Evolutionary conservation across 2,888 invertebrate species (phyloP).

Genomic region (Drosophila mercatorum): DNA sequence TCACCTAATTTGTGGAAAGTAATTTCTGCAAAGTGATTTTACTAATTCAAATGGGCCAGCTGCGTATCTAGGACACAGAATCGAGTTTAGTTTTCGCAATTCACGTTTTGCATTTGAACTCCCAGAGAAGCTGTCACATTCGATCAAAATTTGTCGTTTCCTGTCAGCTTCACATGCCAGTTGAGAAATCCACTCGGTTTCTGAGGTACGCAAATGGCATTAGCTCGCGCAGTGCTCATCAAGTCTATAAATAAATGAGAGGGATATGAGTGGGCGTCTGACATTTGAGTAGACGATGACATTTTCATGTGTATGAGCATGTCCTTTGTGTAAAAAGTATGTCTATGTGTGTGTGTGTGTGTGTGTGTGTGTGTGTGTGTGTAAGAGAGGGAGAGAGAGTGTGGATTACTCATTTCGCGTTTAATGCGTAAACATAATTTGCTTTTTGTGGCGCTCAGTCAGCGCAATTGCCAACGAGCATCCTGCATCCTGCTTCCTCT

Average conservation of each 20-base stretch:
- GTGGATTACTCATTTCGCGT: conserved; percentile 49
- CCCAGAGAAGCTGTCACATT: conserved; percentile 11
- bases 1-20: background rate
- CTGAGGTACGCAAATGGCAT: conserved; percentile 55
- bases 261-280: conserved; percentile 24
- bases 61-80: conserved; percentile 4
- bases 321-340: conserved; percentile 14
- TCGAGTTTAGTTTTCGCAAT: conserved; percentile 1
- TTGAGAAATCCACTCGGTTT: conserved; percentile 35
- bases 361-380: background rate
- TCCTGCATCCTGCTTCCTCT: conserved; percentile 9
- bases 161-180: conserved; percentile 37
- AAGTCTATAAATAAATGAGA: conserved; percentile 63
- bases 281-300: conserved; percentile 52
- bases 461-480: background rate
- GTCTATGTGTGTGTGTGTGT: background rate
- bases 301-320: conserved; percentile 44
- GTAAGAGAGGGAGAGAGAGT: conserved; percentile 4
- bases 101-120: conserved; percentile 7
- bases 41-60: conserved; percentile 9
- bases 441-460: conserved; percentile 44
- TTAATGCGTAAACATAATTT: conserved; percentile 70
- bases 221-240: conserved; percentile 38
- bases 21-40: background rate
- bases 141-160: conserved; percentile 32